A percentile compares a stretch with the other conserved stretches of the same genome.
Evolutionary conservation across 2,888 invertebrate species (phyloP).

Genomic region (Synanthedon andrenaeformis): DNA sequence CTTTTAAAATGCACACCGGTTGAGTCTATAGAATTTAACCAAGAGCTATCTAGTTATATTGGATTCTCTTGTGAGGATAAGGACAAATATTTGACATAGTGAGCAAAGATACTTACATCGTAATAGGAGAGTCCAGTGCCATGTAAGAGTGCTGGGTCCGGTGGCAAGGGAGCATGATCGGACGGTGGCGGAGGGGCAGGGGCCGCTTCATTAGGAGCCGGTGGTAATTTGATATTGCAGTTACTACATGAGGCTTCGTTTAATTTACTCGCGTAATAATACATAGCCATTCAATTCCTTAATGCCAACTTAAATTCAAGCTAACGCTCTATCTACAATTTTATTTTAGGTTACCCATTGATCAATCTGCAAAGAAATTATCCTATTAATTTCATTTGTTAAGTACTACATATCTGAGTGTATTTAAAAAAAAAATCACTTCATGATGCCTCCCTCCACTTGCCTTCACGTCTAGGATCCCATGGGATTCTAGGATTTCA

Average conservation of each 20-base stretch:
- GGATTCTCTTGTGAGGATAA: too few relatives aligned
- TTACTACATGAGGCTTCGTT: constrained; percentile 75
- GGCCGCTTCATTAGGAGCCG: constrained; percentile 40
- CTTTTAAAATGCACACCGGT: too few relatives aligned
- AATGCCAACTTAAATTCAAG: constrained; percentile 23
- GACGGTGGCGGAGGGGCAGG: constrained; percentile 41
- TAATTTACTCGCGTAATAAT: constrained; percentile 78
- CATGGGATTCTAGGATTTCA: too few relatives aligned
- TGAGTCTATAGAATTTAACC: too few relatives aligned
- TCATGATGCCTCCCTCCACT: too few relatives aligned
- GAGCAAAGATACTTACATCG: constrained; percentile 38
- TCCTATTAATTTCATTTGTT: too few relatives aligned
- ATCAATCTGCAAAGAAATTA: constrained; percentile 19
- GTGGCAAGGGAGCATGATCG: constrained; percentile 44
- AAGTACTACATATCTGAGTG: too few relatives aligned
- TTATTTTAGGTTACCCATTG: constrained; percentile 33
- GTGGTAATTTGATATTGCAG: constrained; percentile 58
- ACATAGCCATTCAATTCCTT: constrained; percentile 73
- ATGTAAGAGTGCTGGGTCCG: constrained; percentile 42
- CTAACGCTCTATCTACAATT: constrained; percentile 20
- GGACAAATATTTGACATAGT: too few relatives aligned
- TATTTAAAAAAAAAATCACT: too few relatives aligned
- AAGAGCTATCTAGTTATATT: too few relatives aligned
- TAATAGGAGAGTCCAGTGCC: constrained; percentile 57
- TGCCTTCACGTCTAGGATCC: too few relatives aligned